Conservation (phyloP, 2,888 invertebrate genomes). For the Aquatica leii region DNA sequence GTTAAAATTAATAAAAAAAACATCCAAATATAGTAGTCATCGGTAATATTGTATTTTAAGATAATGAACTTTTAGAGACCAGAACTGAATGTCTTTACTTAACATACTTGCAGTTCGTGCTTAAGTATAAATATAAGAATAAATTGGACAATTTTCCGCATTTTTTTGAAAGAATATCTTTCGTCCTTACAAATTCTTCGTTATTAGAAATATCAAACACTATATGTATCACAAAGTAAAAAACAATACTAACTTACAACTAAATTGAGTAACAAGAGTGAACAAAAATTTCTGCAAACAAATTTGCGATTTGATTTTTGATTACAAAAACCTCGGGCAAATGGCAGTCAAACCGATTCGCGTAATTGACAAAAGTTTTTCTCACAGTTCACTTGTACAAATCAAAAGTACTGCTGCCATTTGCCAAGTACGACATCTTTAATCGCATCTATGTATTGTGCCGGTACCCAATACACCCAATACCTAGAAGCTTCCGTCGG, state of each 20-base stretch:
- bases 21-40: too few relatives aligned
- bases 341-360: constrained; percentile 22
- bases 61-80: too few relatives aligned
- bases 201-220: constrained; percentile 9
- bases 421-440: constrained; percentile 90
- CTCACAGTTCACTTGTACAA: constrained; percentile 11
- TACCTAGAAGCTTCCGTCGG: constrained; percentile 91
- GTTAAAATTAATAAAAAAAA: too few relatives aligned
- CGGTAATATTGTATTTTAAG: too few relatives aligned
- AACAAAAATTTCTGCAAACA: constrained; percentile 9
- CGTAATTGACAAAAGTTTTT: constrained; percentile 25
- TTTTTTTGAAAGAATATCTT: too few relatives aligned
- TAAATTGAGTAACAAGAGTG: constrained; percentile 17
- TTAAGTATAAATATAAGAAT: too few relatives aligned
- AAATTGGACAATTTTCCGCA: too few relatives aligned
- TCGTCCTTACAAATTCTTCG: not conserved
- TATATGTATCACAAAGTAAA: constrained; percentile 31
- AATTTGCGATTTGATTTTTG: constrained; percentile 4
- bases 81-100: too few relatives aligned
- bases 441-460: constrained; percentile 88
- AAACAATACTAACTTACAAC: constrained; percentile 25
- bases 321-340: constrained; percentile 13
- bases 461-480: constrained; percentile 96
- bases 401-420: constrained; percentile 82
- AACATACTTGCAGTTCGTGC: too few relatives aligned